These are phyloP conservation scores for Neoseiulus cucumeris DNA, from an alignment of 1,140 invertebrate genomes.

Conservation along the genomic window DNA sequence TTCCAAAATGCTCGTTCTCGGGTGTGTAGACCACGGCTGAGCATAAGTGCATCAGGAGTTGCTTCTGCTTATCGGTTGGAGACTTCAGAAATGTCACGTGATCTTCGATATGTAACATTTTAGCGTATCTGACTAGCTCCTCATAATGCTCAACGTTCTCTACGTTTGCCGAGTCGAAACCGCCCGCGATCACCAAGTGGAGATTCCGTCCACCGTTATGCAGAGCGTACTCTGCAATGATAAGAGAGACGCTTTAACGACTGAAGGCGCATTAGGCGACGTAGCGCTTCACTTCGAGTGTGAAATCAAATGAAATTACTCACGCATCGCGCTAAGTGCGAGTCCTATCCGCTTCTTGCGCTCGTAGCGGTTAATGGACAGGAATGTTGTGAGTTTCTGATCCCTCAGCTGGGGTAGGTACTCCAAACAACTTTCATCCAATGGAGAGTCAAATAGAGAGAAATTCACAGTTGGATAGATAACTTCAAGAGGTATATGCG, in stretches of 20 bases:
- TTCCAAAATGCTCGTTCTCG: constrained; percentile 94
- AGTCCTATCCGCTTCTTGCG: constrained; percentile 80
- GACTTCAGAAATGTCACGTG: constrained; percentile 67
- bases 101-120: constrained; percentile 43
- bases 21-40: constrained; percentile 82
- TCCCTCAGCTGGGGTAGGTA: constrained; percentile 27
- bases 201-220: constrained; percentile 37
- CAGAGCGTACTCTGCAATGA: constrained; percentile 22
- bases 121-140: constrained; percentile 45
- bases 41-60: constrained; percentile 49
- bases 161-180: constrained; percentile 68
- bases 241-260: not conserved
- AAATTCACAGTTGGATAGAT: constrained; percentile 86
- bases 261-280: not conserved
- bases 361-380: constrained; percentile 95
- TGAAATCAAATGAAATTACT: constrained; percentile 27
- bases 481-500: constrained; percentile 43
- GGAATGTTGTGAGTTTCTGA: constrained; percentile 36
- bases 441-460: constrained; percentile 42
- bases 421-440: constrained; percentile 23
- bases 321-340: constrained; percentile 54
- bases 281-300: not conserved
- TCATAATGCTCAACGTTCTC: constrained; percentile 76
- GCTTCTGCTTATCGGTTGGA: constrained; percentile 60
- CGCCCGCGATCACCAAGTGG: constrained; percentile 83